A percentile compares a stretch with the other conserved stretches of the same genome.
Conservation (phyloP, 2,888 invertebrate species). For the Anthophora plumipes region DNA sequence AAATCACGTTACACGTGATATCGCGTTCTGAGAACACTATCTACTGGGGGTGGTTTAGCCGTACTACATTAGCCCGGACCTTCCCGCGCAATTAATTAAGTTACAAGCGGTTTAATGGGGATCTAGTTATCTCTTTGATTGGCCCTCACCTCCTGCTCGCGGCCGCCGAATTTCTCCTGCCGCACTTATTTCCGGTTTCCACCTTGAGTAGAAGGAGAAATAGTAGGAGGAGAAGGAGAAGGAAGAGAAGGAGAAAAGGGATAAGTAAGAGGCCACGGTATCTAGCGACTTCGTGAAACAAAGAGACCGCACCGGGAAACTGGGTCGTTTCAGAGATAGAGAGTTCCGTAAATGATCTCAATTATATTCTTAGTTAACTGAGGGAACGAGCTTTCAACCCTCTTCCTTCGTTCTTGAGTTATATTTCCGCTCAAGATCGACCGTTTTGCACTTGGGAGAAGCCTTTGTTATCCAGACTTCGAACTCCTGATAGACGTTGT, state of each 20-base stretch:
- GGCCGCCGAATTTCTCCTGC: conserved; percentile 44
- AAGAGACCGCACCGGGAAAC: conserved; percentile 47
- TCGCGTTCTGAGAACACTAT: conserved; percentile 61
- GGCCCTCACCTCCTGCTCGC: conserved; percentile 38
- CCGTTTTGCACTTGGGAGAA: conserved; percentile 1
- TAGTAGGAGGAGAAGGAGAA: too few species aligned
- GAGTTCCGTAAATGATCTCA: conserved; percentile 48
- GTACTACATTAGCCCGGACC: conserved; percentile 57
- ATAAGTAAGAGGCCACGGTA: not conserved
- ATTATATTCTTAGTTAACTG: conserved; percentile 60
- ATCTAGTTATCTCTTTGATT: conserved; percentile 67
- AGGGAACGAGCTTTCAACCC: conserved; percentile 12
- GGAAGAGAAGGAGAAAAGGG: too few species aligned
- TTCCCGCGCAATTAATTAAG: conserved; percentile 63
- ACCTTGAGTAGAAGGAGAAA: not conserved
- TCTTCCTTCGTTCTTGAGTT: not conserved
- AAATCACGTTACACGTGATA: conserved; percentile 65
- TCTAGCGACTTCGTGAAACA: conserved; percentile 44
- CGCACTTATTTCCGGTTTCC: conserved; percentile 45
- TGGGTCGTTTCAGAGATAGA: conserved; percentile 30
- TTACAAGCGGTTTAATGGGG: conserved; percentile 66
- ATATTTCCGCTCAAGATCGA: conserved; percentile 3
- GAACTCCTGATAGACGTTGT: conserved; percentile 1
- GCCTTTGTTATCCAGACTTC: conserved; percentile 13
- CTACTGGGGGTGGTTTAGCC: conserved; percentile 62